Percentiles rank a stretch among this genome's conserved stretches.
Conservation (phyloP, 2,113 vertebrate genomes). For the Trogon melanurus region DNA sequence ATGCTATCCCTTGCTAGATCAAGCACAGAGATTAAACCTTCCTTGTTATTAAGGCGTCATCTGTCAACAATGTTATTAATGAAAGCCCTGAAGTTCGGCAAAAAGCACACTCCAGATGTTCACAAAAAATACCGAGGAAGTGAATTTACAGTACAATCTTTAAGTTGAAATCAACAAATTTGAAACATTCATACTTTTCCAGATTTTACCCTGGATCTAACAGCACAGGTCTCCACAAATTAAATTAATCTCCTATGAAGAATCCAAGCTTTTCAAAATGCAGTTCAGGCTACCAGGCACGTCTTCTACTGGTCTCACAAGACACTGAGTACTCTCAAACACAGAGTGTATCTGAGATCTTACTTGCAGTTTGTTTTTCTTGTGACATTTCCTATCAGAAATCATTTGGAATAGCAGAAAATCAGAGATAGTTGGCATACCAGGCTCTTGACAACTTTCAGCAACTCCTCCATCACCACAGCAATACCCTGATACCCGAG, state of each 20-base stretch:
- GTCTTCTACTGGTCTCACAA: background rate
- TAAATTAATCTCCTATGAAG: background rate
- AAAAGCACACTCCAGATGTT: background rate
- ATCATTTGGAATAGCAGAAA: background rate
- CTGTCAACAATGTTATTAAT: background rate
- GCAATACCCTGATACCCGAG: constrained; percentile 90
- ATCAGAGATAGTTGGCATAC: constrained; percentile 63
- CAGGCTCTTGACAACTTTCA: constrained; percentile 92
- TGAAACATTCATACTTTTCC: background rate
- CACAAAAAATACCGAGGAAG: background rate
- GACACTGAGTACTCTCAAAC: background rate
- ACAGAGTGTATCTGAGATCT: background rate
- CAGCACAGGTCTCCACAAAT: background rate
- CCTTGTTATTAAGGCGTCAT: background rate
- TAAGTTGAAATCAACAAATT: background rate
- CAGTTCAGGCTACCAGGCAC: background rate
- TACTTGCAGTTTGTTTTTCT: background rate
- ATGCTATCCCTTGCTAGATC: background rate
- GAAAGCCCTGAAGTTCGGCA: background rate
- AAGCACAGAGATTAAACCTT: background rate
- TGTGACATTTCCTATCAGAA: background rate
- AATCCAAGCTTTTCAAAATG: background rate
- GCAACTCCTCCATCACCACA: constrained; percentile 90
- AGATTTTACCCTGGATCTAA: background rate
- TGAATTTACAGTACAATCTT: background rate